These are phyloP conservation scores for Epinotia brunnichana DNA, from an alignment of 2,888 invertebrate species.

Conservation along the genomic window DNA sequence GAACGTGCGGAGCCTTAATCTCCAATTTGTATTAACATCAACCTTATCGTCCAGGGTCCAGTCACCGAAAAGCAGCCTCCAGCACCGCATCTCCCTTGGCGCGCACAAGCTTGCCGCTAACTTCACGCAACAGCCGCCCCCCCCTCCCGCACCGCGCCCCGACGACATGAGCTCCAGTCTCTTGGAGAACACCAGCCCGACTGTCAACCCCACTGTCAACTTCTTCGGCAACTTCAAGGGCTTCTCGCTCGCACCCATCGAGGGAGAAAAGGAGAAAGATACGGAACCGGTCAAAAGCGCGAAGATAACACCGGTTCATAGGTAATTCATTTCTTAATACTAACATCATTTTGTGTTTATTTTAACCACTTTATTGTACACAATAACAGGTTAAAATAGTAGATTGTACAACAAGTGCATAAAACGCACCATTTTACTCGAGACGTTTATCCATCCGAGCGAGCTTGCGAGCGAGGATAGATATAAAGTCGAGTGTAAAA, in stretches of 20 bases:
- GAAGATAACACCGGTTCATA: slow-evolving; percentile 80
- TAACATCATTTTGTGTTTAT: too few species aligned
- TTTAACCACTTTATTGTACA: too few species aligned
- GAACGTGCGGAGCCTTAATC: too few species aligned
- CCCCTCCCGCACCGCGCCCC: slow-evolving; percentile 77
- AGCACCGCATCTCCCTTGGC: slow-evolving; percentile 74
- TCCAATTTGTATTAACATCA: neutral
- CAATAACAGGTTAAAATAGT: too few species aligned
- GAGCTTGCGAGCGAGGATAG: too few species aligned
- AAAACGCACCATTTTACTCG: too few species aligned
- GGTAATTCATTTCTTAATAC: too few species aligned
- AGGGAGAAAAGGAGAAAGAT: slow-evolving; percentile 61
- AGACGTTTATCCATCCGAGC: too few species aligned
- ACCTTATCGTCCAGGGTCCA: slow-evolving; percentile 61
- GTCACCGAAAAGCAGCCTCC: slow-evolving; percentile 76
- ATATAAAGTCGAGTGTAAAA: too few species aligned
- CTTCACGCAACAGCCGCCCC: slow-evolving; percentile 71
- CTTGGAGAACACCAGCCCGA: slow-evolving; percentile 77
- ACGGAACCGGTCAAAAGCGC: slow-evolving; percentile 71
- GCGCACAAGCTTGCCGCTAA: slow-evolving; percentile 79
- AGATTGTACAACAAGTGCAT: too few species aligned
- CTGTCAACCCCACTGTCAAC: slow-evolving; percentile 81
- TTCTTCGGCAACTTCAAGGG: slow-evolving; percentile 95
- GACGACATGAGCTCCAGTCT: slow-evolving; percentile 89
- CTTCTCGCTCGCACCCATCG: slow-evolving; percentile 89